Percentiles rank a stretch among this genome's conserved stretches.
Evolutionary conservation across 92 coral and sea anemone genomes (phyloP).

Genomic region (Heteractis magnifica): DNA sequence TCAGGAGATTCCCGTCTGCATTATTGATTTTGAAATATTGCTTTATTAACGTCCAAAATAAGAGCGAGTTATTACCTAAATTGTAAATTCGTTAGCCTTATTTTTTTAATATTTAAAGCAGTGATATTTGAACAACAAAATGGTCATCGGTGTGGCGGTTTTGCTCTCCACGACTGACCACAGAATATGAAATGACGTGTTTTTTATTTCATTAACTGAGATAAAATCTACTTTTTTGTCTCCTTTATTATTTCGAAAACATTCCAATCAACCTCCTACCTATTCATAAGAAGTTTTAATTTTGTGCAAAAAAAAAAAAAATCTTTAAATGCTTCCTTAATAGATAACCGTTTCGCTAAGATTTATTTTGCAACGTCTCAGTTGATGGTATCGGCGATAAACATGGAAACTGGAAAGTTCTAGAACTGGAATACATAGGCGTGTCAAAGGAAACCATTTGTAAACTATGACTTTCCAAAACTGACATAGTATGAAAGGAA

Average conservation of each 20-base stretch:
- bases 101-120: slow-evolving; percentile 2
- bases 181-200: background rate
- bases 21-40: background rate
- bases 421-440: no score
- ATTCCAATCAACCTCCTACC: slow-evolving; percentile 6
- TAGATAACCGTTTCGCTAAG: slow-evolving; percentile 20
- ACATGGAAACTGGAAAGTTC: no score
- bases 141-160: slow-evolving; percentile 22
- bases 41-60: background rate
- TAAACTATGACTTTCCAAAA: no score
- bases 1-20: background rate
- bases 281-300: background rate
- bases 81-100: slow-evolving; percentile 25
- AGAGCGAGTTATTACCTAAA: background rate
- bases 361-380: background rate
- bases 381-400: no score
- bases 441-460: no score
- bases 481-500: no score
- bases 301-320: slow-evolving; percentile 1
- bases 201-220: background rate
- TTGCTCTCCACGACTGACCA: background rate
- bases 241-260: background rate
- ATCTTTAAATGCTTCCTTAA: background rate
- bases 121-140: slow-evolving; percentile 11
- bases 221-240: background rate